Evolutionary conservation across 2,888 invertebrate genomes (phyloP).

Genomic region (Tetanocera ferruginea): DNA sequence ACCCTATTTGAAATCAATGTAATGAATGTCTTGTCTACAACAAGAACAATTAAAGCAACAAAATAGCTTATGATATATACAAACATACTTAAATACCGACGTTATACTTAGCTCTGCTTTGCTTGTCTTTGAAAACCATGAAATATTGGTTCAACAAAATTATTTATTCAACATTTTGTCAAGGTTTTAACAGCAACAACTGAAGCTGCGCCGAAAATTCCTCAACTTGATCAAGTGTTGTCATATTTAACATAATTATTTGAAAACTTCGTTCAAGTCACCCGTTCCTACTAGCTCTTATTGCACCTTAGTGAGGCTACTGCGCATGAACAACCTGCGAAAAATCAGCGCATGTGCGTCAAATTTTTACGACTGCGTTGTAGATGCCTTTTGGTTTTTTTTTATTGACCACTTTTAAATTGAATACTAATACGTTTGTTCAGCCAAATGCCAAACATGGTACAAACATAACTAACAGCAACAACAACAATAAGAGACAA

Average conservation of each 20-base stretch:
- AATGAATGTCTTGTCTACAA: background rate
- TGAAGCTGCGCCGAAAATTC: background rate
- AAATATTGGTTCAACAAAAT: constrained; percentile 9
- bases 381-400: background rate
- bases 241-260: constrained; percentile 38
- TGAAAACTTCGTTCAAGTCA: constrained; percentile 2
- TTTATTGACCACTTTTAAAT: background rate
- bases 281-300: no score
- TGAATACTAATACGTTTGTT: constrained; percentile 24
- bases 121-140: background rate
- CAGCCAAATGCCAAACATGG: constrained; percentile 24
- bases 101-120: no score
- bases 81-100: no score
- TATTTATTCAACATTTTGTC: constrained; percentile 53
- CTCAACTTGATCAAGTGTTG: constrained; percentile 27
- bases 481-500: constrained; percentile 6
- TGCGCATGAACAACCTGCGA: background rate
- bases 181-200: background rate
- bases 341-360: constrained; percentile 5
- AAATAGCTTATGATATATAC: no score
- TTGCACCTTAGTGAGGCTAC: background rate
- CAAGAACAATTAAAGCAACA: background rate
- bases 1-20: no score
- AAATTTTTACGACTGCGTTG: background rate
- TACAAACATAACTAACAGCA: constrained; percentile 23